Evolutionary conservation across 2,888 invertebrate genomes (phyloP).

Genomic region (Therioaphis trifolii): DNA sequence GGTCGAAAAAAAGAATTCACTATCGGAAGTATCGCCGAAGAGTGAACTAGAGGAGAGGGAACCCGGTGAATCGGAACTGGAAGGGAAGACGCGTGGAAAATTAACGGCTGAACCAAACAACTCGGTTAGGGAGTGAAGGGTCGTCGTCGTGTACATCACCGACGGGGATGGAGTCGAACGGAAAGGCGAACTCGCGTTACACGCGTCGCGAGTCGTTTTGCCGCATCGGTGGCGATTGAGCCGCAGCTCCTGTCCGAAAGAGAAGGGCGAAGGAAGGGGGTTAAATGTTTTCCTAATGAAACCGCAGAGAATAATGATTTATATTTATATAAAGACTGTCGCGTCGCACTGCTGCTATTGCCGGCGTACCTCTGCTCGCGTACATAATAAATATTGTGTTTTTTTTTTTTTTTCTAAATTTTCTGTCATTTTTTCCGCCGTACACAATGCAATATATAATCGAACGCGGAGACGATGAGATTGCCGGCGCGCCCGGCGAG

Average conservation of each 20-base stretch:
- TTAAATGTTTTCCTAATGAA: constrained; percentile 35
- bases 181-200: neutral
- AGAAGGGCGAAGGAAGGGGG: neutral
- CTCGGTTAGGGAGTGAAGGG: too few species aligned
- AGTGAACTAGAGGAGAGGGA: neutral
- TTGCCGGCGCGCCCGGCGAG: neutral
- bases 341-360: neutral
- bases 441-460: neutral
- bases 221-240: too few species aligned
- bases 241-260: too few species aligned
- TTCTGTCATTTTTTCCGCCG: constrained; percentile 10
- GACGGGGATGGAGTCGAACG: too few species aligned
- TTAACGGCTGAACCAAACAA: neutral
- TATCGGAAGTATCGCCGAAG: too few species aligned
- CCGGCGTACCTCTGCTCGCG: neutral
- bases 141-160: too few species aligned
- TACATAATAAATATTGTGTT: neutral
- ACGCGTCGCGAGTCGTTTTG: neutral
- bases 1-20: too few species aligned
- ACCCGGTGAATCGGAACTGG: neutral
- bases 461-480: neutral
- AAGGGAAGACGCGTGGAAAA: neutral
- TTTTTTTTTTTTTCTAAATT: neutral
- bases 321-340: constrained; percentile 1
- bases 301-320: constrained; percentile 29